Percentiles rank a stretch among this genome's conserved stretches.
phyloP scores from a whole-genome alignment of 92 coral and sea anemone species.

The Palythoa grandiflora region DNA sequence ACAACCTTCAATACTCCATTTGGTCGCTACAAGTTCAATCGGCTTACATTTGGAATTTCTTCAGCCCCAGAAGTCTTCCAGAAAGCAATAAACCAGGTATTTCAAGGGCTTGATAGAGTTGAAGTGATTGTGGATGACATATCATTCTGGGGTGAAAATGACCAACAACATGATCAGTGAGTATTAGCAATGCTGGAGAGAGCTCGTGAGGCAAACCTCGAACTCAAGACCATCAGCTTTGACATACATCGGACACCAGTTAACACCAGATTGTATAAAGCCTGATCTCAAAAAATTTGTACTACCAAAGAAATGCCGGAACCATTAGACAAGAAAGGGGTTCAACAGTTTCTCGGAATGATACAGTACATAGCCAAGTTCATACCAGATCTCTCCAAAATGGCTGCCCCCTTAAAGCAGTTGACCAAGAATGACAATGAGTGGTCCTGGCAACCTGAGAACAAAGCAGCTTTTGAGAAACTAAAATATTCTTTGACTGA shows the following conservation, averaged over 20 bases:
- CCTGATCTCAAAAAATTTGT: conserved; percentile 31
- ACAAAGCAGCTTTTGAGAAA: conserved; percentile 14
- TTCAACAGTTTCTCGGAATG: conserved; percentile 43
- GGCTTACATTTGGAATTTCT: conserved; percentile 1
- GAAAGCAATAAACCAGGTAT: conserved; percentile 29
- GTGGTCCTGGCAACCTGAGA: conserved; percentile 35
- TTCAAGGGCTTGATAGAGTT: conserved; percentile 31
- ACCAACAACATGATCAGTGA: not conserved
- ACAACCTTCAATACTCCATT: conserved; percentile 51
- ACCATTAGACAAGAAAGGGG: conserved; percentile 28
- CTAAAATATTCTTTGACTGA: conserved; percentile 14
- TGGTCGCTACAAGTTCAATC: conserved; percentile 42
- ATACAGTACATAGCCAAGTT: conserved; percentile 29
- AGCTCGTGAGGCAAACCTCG: conserved; percentile 12
- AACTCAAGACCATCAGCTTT: conserved; percentile 8
- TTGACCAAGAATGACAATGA: conserved; percentile 8
- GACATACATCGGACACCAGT: too few species aligned
- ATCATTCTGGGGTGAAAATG: conserved; percentile 8
- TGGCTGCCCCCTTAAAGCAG: conserved; percentile 21
- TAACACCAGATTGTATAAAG: not conserved
- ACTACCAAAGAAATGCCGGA: conserved; percentile 30
- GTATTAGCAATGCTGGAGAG: too few species aligned
- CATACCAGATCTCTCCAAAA: conserved; percentile 45
- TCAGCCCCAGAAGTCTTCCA: conserved; percentile 39
- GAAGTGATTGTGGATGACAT: conserved; percentile 25